These are phyloP conservation scores for Synanthedon formicaeformis DNA, from an alignment of 2,888 invertebrate genomes.

Conservation along the genomic window DNA sequence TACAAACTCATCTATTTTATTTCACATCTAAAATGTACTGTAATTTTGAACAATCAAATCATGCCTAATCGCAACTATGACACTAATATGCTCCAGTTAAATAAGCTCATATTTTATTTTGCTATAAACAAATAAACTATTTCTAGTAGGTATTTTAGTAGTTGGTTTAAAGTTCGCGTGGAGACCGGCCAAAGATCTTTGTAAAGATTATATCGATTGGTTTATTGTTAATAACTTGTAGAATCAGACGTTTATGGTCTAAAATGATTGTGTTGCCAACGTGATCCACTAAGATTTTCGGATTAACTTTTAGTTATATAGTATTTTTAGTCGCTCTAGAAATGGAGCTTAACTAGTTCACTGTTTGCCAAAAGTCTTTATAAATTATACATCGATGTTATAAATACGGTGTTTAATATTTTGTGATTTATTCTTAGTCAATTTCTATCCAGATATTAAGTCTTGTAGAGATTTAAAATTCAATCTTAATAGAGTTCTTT, in stretches of 20 bases:
- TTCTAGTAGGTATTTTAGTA: not conserved
- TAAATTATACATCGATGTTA: too few relatives aligned
- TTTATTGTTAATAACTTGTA: slow-evolving; percentile 14
- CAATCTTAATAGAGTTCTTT: too few relatives aligned
- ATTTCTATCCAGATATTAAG: too few relatives aligned
- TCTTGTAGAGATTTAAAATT: too few relatives aligned
- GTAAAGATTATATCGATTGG: slow-evolving; percentile 9
- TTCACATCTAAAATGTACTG: not conserved
- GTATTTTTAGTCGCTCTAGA: too few relatives aligned
- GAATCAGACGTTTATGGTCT: slow-evolving; percentile 2
- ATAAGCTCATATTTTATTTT: not conserved
- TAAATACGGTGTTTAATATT: too few relatives aligned
- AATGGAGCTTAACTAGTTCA: too few relatives aligned
- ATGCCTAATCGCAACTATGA: not conserved
- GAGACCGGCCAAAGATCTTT: slow-evolving; percentile 11
- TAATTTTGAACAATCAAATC: not conserved
- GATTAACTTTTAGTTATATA: too few relatives aligned
- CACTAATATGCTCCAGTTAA: not conserved
- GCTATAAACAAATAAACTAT: not conserved
- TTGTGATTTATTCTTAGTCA: too few relatives aligned
- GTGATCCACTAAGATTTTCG: not conserved
- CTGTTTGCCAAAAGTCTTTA: too few relatives aligned
- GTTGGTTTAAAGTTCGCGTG: slow-evolving; percentile 12
- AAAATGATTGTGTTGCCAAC: slow-evolving; percentile 2
- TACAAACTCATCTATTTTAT: not conserved